Evolutionary conservation across 2,113 vertebrate genomes (phyloP).

Genomic region (Daubentonia madagascariensis): DNA sequence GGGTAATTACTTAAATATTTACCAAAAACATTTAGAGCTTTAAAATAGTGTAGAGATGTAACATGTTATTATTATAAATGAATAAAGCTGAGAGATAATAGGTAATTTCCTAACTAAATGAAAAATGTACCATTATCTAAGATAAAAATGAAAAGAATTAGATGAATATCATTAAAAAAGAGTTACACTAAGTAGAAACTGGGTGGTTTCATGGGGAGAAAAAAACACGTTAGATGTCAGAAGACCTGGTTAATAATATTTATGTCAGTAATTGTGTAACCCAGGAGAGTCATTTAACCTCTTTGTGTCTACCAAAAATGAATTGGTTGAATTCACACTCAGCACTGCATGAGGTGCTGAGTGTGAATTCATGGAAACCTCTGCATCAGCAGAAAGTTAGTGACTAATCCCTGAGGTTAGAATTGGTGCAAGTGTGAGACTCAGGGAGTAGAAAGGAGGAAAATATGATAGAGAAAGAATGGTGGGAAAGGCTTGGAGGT

Average conservation of each 20-base stretch:
- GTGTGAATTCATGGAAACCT: neutral
- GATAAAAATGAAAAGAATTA: neutral
- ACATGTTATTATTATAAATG: neutral
- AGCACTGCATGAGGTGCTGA: neutral
- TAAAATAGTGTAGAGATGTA: neutral
- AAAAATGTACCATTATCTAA: conserved; percentile 17
- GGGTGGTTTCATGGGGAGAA: neutral
- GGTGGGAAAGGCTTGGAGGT: neutral
- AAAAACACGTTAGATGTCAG: neutral
- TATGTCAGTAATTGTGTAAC: neutral
- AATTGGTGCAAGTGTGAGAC: neutral
- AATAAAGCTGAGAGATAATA: neutral
- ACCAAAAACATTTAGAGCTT: neutral
- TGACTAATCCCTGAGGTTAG: neutral
- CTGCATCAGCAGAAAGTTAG: neutral
- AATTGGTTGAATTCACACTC: neutral
- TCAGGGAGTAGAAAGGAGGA: neutral
- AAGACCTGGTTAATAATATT: neutral
- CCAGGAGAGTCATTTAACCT: neutral
- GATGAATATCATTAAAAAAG: neutral
- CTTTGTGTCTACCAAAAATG: neutral
- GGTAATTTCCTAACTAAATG: neutral
- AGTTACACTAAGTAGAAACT: neutral
- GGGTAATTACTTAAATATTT: conserved; percentile 13
- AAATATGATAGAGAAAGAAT: neutral